phyloP scores from a whole-genome alignment of 2,797 vertebrate genomes.

The Eremophila alpestris region DNA sequence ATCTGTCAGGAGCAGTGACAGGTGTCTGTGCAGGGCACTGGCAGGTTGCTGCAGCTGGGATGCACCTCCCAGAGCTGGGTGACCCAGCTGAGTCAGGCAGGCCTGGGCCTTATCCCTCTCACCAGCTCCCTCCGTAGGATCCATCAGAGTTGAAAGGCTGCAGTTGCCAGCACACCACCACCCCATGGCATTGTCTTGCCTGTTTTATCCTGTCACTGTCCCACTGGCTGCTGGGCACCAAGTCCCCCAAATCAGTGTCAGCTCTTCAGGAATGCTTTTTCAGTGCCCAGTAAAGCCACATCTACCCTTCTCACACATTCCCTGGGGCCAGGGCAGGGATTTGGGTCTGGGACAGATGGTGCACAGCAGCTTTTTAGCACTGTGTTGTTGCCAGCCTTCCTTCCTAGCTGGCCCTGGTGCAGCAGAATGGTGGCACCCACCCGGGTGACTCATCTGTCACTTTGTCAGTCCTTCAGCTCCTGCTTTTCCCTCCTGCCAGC shows the following conservation, averaged over 20 bases:
- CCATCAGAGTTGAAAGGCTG: neutral
- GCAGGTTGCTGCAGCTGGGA: neutral
- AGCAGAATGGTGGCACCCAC: accelerated
- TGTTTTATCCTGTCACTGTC: neutral
- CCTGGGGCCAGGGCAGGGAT: neutral
- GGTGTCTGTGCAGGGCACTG: neutral
- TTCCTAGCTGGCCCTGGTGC: accelerated
- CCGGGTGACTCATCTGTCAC: neutral
- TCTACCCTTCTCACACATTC: neutral
- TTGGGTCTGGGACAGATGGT: neutral
- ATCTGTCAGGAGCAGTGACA: neutral
- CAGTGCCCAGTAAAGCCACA: neutral
- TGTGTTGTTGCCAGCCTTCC: neutral
- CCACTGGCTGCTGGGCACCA: neutral
- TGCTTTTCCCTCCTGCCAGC: neutral
- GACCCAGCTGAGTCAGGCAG: neutral
- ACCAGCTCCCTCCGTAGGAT: neutral
- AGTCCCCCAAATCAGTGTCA: neutral
- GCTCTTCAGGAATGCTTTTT: neutral
- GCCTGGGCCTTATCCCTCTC: neutral
- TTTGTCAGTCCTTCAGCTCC: neutral
- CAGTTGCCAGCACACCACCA: neutral
- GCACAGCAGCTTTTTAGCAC: neutral
- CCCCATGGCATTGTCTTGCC: accelerated
- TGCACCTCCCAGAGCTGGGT: neutral